Conservation (phyloP, 2,888 invertebrate species). For the Carabus problematicus region DNA sequence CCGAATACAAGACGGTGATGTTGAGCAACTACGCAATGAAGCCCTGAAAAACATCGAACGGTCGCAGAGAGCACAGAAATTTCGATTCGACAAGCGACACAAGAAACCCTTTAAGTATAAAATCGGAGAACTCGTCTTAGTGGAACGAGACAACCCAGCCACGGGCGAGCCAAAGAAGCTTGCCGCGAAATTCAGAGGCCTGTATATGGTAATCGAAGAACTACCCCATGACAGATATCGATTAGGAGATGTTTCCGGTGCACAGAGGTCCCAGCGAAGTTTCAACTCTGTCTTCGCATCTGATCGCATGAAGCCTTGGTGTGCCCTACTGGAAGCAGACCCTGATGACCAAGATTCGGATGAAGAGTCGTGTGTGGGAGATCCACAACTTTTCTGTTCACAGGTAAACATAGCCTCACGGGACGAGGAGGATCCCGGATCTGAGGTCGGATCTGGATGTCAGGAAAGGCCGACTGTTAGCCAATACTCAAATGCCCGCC, state of each 20-base stretch:
- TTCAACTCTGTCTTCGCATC: slow-evolving; percentile 45
- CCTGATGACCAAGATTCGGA: too few species aligned
- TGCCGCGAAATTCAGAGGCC: slow-evolving; percentile 46
- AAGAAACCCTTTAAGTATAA: slow-evolving; percentile 22
- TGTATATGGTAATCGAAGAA: slow-evolving; percentile 45
- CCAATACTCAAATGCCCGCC: too few species aligned
- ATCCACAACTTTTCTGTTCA: too few species aligned
- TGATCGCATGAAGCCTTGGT: slow-evolving; percentile 45
- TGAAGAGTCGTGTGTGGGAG: too few species aligned
- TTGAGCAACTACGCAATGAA: slow-evolving; percentile 15
- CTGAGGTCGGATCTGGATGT: too few species aligned
- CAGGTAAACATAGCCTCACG: too few species aligned
- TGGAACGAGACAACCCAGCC: slow-evolving; percentile 39
- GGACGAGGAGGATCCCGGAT: too few species aligned
- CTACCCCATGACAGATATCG: slow-evolving; percentile 46
- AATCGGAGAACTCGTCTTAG: slow-evolving; percentile 39
- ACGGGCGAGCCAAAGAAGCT: slow-evolving; percentile 47
- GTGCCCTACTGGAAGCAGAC: slow-evolving; percentile 10
- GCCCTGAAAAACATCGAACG: slow-evolving; percentile 21
- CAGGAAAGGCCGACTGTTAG: too few species aligned
- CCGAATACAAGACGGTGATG: not conserved
- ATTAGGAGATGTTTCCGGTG: slow-evolving; percentile 44
- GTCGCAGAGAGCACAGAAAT: slow-evolving; percentile 27
- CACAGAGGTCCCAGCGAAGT: slow-evolving; percentile 42
- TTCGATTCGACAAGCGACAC: slow-evolving; percentile 13